phyloP scores from a whole-genome alignment of 1,140 invertebrate genomes.

The Anagrus nilaparvatae region DNA sequence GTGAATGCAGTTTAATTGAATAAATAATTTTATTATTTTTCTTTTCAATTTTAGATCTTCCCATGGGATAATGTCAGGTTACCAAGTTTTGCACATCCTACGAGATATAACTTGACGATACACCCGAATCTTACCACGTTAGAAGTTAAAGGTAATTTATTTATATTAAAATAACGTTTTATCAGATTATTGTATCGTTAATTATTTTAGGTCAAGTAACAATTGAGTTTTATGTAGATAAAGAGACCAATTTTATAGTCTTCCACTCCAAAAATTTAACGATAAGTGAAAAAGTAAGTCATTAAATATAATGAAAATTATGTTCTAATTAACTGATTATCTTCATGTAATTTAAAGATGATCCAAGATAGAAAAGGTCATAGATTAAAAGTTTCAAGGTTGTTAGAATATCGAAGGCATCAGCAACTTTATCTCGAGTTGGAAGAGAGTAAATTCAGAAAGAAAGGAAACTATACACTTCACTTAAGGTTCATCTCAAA shows the following conservation, averaged over 20 bases:
- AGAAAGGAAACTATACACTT: constrained; percentile 73
- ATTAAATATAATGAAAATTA: constrained; percentile 1
- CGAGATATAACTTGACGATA: constrained; percentile 79
- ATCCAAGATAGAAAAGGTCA: constrained; percentile 63
- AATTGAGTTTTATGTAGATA: constrained; percentile 72
- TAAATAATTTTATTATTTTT: constrained; percentile 3
- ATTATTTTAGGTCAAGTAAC: constrained; percentile 63
- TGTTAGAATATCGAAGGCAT: constrained; percentile 69
- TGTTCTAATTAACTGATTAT: constrained; percentile 11
- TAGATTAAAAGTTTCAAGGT: constrained; percentile 56
- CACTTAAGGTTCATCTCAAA: constrained; percentile 73
- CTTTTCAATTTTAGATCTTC: constrained; percentile 50
- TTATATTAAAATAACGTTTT: not conserved
- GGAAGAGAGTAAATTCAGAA: constrained; percentile 59
- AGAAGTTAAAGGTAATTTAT: constrained; percentile 64
- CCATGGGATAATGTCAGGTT: constrained; percentile 83
- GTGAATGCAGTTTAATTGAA: not conserved
- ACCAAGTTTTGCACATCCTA: constrained; percentile 68
- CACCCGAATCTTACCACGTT: constrained; percentile 89
- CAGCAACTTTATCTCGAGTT: constrained; percentile 83
- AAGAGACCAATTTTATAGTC: constrained; percentile 80
- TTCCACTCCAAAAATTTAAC: constrained; percentile 84
- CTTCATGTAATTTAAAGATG: constrained; percentile 53
- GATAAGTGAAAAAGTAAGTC: constrained; percentile 66
- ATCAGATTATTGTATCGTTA: constrained; percentile 7